Conservation (phyloP, 2,888 invertebrate species). For the Tetramorium bicarinatum region DNA sequence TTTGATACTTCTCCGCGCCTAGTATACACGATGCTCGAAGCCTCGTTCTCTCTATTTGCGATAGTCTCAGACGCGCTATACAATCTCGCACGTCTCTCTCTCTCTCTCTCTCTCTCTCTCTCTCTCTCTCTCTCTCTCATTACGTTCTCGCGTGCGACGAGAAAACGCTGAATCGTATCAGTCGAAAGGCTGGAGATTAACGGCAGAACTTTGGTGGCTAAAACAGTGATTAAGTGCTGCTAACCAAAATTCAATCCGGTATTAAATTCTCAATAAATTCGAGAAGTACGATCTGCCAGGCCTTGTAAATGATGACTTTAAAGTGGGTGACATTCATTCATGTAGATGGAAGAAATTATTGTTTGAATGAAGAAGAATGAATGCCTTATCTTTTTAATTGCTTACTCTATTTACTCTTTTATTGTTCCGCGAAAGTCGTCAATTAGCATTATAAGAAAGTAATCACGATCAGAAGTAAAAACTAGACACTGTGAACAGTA, state of each 20-base stretch:
- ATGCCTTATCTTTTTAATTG: background rate
- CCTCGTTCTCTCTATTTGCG: conserved; percentile 75
- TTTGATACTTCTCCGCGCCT: conserved; percentile 74
- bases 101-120: too few relatives aligned
- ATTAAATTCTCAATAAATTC: conserved; percentile 49
- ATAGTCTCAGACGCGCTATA: conserved; percentile 42
- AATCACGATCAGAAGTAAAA: background rate
- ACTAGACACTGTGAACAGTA: background rate
- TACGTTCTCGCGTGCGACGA: conserved; percentile 47
- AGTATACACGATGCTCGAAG: conserved; percentile 65
- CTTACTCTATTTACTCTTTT: background rate
- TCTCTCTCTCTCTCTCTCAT: conserved; percentile 62
- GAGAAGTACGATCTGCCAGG: background rate
- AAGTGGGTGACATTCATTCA: conserved; percentile 23
- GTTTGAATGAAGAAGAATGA: background rate
- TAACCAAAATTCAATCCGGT: conserved; percentile 42
- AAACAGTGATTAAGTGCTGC: conserved; percentile 44
- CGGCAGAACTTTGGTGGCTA: conserved; percentile 58
- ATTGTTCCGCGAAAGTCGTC: background rate
- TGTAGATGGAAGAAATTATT: background rate
- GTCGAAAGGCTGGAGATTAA: conserved; percentile 52
- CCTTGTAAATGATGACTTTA: conserved; percentile 8
- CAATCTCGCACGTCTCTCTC: conserved; percentile 47
- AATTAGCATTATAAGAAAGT: background rate
- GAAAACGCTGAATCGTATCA: conserved; percentile 59